Conservation (phyloP, 2,797 vertebrate species). For the Bovichtus variegatus region DNA sequence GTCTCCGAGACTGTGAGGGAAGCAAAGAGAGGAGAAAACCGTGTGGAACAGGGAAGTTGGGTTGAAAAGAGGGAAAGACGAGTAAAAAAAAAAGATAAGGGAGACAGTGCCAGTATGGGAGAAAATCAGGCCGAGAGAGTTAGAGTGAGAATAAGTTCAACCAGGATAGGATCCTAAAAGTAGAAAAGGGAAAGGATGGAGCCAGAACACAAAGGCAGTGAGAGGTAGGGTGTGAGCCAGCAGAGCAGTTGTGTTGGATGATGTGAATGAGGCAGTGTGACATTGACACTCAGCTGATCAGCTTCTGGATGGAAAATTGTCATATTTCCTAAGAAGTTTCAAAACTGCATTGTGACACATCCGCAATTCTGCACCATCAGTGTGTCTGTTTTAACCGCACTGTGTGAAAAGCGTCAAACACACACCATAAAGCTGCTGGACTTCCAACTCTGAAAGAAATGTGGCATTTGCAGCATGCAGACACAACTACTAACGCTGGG, state of each 20-base stretch:
- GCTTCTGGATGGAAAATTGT: not conserved
- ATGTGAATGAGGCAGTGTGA: conserved; percentile 18
- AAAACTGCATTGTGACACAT: conserved; percentile 3
- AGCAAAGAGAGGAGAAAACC: conserved; percentile 5
- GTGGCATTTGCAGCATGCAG: conserved; percentile 13
- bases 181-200: conserved; percentile 13
- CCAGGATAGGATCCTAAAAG: conserved; percentile 24
- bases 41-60: not conserved
- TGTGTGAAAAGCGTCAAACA: conserved; percentile 20
- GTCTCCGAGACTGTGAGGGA: not conserved
- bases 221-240: conserved; percentile 13
- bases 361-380: not conserved
- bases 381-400: not conserved
- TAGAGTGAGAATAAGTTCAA: conserved; percentile 24
- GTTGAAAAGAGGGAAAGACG: conserved; percentile 10
- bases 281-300: conserved; percentile 22
- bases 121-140: conserved; percentile 11
- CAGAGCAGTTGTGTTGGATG: conserved; percentile 27
- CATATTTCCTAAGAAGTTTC: conserved; percentile 10
- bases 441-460: conserved; percentile 3
- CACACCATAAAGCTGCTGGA: not conserved
- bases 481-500: conserved; percentile 1
- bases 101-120: not conserved
- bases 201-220: conserved; percentile 29
- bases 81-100: not conserved